A percentile compares a stretch with the other conserved stretches of the same genome.
Evolutionary conservation across 2,113 vertebrate genomes (phyloP).

Genomic region (Craseonycteris thonglongyai): DNA sequence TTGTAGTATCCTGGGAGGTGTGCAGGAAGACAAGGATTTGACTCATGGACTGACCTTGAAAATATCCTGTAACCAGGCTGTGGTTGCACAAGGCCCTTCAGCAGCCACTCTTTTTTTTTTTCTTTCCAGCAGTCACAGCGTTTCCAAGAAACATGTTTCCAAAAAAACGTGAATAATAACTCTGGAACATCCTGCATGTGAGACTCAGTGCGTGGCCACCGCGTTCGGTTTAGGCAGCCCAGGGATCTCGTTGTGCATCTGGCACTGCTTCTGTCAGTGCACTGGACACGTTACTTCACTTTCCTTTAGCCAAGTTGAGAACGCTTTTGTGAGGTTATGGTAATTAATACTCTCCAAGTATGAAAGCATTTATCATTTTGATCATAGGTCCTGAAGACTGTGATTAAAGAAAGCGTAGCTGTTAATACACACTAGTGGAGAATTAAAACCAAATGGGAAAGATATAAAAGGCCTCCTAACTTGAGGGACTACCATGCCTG

Average conservation of each 20-base stretch:
- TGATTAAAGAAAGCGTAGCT: background rate
- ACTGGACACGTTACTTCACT: background rate
- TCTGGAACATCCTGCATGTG: slow-evolving; percentile 7
- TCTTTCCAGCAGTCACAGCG: background rate
- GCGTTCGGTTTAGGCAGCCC: background rate
- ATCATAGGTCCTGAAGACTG: background rate
- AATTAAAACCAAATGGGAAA: background rate
- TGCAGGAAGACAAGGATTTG: slow-evolving; percentile 34
- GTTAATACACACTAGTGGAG: background rate
- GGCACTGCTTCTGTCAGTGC: background rate
- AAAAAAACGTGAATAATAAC: slow-evolving; percentile 43
- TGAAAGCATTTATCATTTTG: background rate
- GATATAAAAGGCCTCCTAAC: background rate
- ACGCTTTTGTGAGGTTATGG: background rate
- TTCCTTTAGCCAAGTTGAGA: background rate
- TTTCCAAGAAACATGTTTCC: slow-evolving; percentile 58
- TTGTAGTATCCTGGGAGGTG: background rate
- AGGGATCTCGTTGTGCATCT: background rate
- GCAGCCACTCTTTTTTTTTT: background rate
- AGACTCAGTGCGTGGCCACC: background rate
- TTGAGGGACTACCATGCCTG: background rate
- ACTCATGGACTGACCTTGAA: slow-evolving; percentile 33
- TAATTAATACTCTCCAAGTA: background rate
- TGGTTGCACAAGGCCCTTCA: slow-evolving; percentile 47
- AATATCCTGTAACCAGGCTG: slow-evolving; percentile 31